Evolutionary conservation across 2,797 vertebrate species (phyloP).

Genomic region (Mus minutoides): DNA sequence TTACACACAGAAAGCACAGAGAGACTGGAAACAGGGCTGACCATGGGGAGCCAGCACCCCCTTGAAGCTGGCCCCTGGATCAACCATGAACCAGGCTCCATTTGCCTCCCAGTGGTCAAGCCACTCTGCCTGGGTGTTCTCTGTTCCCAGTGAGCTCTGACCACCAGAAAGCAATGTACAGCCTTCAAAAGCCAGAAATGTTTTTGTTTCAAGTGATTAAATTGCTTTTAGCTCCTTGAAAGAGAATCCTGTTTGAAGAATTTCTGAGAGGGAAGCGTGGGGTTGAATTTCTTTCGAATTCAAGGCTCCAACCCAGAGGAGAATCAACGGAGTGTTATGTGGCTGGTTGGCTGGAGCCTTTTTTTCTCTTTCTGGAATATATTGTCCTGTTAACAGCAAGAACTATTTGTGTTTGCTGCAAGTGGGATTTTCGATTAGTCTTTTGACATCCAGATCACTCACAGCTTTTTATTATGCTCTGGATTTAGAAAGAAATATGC

Average conservation of each 20-base stretch:
- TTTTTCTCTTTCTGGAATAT: slow-evolving; percentile 57
- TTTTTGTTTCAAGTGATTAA: slow-evolving; percentile 25
- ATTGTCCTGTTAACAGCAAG: slow-evolving; percentile 62
- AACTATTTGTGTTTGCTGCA: slow-evolving; percentile 70
- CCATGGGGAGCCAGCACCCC: background rate
- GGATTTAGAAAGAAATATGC: slow-evolving; percentile 70
- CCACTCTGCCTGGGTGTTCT: background rate
- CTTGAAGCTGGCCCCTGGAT: background rate
- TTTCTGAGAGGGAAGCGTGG: slow-evolving; percentile 2
- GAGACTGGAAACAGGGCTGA: fast-evolving
- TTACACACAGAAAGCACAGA: background rate
- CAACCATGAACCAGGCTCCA: background rate
- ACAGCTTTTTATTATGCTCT: slow-evolving; percentile 71
- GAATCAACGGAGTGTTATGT: background rate
- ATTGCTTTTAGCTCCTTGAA: slow-evolving; percentile 6
- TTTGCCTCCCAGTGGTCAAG: background rate
- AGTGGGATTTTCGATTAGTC: slow-evolving; percentile 78
- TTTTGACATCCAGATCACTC: slow-evolving; percentile 76
- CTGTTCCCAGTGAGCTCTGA: background rate
- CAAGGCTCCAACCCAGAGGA: background rate
- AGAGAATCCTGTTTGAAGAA: background rate
- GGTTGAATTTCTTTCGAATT: slow-evolving; percentile 36
- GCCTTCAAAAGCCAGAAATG: background rate
- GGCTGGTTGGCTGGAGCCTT: background rate
- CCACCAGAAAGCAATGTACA: background rate